Base-by-base conservation (phyloP, 2,113 vertebrate genomes). In the Heteronetta atricapilla region DNA sequence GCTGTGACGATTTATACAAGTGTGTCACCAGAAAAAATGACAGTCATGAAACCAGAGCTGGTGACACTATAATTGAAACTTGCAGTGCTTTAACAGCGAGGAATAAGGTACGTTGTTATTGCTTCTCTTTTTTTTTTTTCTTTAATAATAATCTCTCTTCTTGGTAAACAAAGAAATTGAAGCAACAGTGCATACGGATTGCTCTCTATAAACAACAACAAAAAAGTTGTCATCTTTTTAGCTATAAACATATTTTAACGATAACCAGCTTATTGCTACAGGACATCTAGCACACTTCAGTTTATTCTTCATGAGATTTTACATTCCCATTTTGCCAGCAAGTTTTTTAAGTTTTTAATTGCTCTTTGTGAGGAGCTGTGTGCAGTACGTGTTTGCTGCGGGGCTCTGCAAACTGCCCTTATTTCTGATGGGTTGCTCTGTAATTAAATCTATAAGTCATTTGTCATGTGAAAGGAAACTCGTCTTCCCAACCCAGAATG, bases 321-420 rank as follows among this genome's bases (percentile, higher is more conserved):
- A 14, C 34, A 60, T 74, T 89, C 18, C 11, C 4, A 8, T 56
- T 68, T 75, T 84, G 16, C 31, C 31, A n/a, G 8, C 36, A 36
- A 87, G 22, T 73, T 93, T 82, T 40, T 55, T 66, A 16, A 56
- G 25, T 28, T 82, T 58, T 66, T 73, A 53, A 42, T 78, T 93
- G 34, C 22, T 40, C 38, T 60, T 78, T 86, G 19, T 82, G 64
- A 72, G 22, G 17, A 90, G 36, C 20, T 52, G 18, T 9, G 5
- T 13, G 11, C 11, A 1, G 74, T 68, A 20, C 26, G 5, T 7
- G 4, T 77, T 62, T 62, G 13, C 38, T 62, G 0, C 17, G n/a
- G 2, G 0, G 29, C 21, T 93, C 40, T 88, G 11, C 67, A 23
- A 60, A 16, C 19, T 29, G 8, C 29, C 87, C 25, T 86, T 34